A percentile compares a stretch with the other conserved stretches of the same genome.
Conservation (phyloP, 2,113 vertebrate species). For the Lepisosteus osseus region DNA sequence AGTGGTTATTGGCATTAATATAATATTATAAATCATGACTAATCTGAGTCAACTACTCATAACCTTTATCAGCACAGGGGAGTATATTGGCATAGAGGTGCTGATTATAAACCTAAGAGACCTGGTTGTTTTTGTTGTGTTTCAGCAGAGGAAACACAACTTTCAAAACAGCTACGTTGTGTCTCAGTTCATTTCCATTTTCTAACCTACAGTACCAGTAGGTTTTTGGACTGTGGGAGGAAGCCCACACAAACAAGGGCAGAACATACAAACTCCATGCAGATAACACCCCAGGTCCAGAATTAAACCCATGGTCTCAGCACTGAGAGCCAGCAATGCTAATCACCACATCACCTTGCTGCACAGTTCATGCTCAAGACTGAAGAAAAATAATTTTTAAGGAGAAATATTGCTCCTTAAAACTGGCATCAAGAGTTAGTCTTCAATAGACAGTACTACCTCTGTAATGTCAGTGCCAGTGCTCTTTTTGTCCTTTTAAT, state of each 20-base stretch:
- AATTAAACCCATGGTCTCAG: no score
- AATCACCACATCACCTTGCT: no score
- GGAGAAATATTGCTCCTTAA: neutral
- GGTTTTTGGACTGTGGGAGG: no score
- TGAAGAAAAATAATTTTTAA: neutral
- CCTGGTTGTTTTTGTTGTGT: no score
- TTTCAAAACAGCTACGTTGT: slow-evolving; percentile 29
- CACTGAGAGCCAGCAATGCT: no score
- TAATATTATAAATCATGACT: neutral
- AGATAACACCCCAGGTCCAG: no score
- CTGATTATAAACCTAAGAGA: neutral
- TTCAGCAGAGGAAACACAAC: neutral
- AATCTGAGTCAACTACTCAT: neutral
- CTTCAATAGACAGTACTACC: neutral
- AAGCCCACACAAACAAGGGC: no score
- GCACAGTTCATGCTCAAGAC: neutral
- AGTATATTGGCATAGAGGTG: neutral
- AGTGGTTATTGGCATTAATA: neutral
- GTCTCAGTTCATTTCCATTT: neutral
- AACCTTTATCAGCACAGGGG: neutral
- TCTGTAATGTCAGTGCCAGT: neutral
- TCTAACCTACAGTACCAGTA: neutral
- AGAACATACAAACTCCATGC: no score
- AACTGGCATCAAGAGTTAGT: neutral
- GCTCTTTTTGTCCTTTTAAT: neutral